A percentile compares a stretch with the other conserved stretches of the same genome.
phyloP scores from a whole-genome alignment of 1,140 invertebrate genomes.

The Dreissena rostriformis region DNA sequence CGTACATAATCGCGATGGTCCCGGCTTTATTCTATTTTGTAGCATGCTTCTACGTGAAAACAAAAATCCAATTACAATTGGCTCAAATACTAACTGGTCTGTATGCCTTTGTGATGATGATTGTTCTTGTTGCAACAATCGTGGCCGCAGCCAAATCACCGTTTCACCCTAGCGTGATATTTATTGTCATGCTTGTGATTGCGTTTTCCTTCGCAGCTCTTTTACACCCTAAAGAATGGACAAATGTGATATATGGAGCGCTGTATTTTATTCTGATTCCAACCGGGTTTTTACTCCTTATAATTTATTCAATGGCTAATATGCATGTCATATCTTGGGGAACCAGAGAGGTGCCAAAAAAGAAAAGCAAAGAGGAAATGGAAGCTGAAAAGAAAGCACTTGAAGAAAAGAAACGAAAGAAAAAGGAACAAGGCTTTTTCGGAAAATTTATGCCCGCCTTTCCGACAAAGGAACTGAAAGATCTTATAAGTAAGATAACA shows the following conservation, averaged over 20 bases:
- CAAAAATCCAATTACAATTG: conserved; percentile 81
- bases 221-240: conserved; percentile 77
- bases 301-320: conserved; percentile 78
- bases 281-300: conserved; percentile 76
- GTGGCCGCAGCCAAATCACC: conserved; percentile 66
- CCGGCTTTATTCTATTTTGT: conserved; percentile 83
- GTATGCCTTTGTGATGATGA: conserved; percentile 79
- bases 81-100: conserved; percentile 73
- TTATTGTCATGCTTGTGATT: conserved; percentile 69
- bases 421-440: conserved; percentile 65
- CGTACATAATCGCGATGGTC: conserved; percentile 81
- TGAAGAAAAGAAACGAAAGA: conserved; percentile 67
- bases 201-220: conserved; percentile 75
- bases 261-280: conserved; percentile 78
- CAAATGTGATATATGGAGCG: conserved; percentile 72
- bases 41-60: conserved; percentile 81
- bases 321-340: conserved; percentile 79
- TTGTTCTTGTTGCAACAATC: conserved; percentile 76
- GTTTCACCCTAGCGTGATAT: conserved; percentile 74
- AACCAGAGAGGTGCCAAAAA: conserved; percentile 73
- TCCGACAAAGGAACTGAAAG: conserved; percentile 86
- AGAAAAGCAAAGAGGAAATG: conserved; percentile 80
- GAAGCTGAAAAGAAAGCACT: conserved; percentile 63
- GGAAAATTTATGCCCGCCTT: conserved; percentile 85
- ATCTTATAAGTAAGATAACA: conserved; percentile 88